phyloP scores from a whole-genome alignment of 2,888 invertebrate genomes.

The Odontothrips loti region DNA sequence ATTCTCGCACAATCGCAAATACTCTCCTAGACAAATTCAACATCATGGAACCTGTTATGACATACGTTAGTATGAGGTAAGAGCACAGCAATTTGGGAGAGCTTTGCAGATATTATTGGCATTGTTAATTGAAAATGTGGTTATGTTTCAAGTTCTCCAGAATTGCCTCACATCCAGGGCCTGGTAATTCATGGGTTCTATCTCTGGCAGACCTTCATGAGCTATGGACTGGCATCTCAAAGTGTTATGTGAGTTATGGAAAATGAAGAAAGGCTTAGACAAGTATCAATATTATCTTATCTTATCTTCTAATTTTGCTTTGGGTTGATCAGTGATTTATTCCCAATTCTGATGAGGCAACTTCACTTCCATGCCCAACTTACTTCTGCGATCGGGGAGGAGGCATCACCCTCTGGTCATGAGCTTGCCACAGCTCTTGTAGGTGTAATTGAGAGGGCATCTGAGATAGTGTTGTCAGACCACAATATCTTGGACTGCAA shows the following conservation, averaged over 20 bases:
- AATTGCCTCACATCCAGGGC: slow-evolving; percentile 41
- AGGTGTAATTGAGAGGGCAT: neutral
- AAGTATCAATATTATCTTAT: slow-evolving; percentile 24
- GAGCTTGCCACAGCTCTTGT: slow-evolving; percentile 56
- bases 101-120: slow-evolving; percentile 35
- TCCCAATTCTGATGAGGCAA: slow-evolving; percentile 54
- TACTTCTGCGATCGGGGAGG: slow-evolving; percentile 49
- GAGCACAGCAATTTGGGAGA: neutral
- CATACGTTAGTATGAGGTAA: slow-evolving; percentile 5
- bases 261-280: neutral
- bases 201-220: slow-evolving; percentile 54
- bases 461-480: neutral
- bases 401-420: slow-evolving; percentile 52
- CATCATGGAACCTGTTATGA: slow-evolving; percentile 38
- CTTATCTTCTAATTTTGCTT: slow-evolving; percentile 41
- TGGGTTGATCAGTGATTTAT: slow-evolving; percentile 51
- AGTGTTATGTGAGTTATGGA: slow-evolving; percentile 45
- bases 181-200: slow-evolving; percentile 50
- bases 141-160: slow-evolving; percentile 29
- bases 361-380: slow-evolving; percentile 57
- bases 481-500: neutral
- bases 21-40: slow-evolving; percentile 51
- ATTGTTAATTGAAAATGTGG: slow-evolving; percentile 41
- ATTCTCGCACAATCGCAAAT: slow-evolving; percentile 54
- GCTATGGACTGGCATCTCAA: slow-evolving; percentile 52